Evolutionary conservation across 2,113 vertebrate species (phyloP).

Genomic region (Aleadryas rufinucha): DNA sequence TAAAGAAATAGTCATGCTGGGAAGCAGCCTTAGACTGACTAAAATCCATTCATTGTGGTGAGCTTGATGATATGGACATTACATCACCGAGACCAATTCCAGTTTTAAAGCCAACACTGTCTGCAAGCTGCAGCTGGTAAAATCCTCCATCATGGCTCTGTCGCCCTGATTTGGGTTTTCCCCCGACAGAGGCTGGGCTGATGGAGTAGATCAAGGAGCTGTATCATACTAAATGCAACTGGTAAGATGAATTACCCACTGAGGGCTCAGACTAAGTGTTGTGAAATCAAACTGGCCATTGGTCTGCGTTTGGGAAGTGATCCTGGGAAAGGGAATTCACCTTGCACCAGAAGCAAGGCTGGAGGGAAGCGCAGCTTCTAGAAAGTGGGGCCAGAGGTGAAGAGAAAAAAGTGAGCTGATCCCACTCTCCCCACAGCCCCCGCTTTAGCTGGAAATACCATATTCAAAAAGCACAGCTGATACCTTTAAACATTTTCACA

Average conservation of each 20-base stretch:
- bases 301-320: not conserved
- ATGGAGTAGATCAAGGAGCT: not conserved
- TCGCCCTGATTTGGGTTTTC: not conserved
- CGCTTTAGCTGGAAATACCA: not conserved
- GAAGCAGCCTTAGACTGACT: slow-evolving; percentile 26
- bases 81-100: not conserved
- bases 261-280: not conserved
- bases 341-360: not conserved
- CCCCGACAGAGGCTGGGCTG: not conserved
- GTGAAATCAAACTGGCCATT: not conserved
- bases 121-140: not conserved
- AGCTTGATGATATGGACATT: slow-evolving; percentile 12
- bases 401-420: not conserved
- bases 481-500: slow-evolving; percentile 8
- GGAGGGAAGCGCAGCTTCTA: not conserved
- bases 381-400: not conserved
- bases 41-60: slow-evolving; percentile 27
- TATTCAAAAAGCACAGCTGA: not conserved
- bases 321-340: not conserved
- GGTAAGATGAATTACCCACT: not conserved
- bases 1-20: slow-evolving; percentile 37
- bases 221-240: not conserved
- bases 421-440: not conserved
- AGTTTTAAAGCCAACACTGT: not conserved
- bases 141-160: not conserved